Evolutionary conservation across 2,113 vertebrate genomes (phyloP).

Genomic region (Microcebus tavaratra): DNA sequence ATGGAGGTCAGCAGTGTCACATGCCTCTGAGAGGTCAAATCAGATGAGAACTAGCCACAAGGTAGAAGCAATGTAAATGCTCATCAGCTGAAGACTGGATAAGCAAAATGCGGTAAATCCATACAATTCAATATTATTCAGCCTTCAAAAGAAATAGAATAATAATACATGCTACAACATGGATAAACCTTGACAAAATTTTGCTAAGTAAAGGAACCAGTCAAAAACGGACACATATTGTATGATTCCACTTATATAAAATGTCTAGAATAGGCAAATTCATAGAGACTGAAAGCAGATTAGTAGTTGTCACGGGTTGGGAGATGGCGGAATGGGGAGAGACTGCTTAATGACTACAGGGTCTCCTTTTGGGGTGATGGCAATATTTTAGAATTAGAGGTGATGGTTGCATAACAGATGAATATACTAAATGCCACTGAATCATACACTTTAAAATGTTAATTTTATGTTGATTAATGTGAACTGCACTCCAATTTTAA

Average conservation of each 20-base stretch:
- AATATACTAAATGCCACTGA: neutral
- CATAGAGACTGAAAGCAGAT: neutral
- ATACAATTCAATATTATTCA: neutral
- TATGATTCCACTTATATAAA: neutral
- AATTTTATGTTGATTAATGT: constrained; percentile 27
- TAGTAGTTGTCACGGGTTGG: neutral
- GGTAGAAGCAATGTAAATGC: neutral
- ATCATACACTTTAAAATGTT: neutral
- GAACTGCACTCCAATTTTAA: neutral
- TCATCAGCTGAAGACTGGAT: neutral
- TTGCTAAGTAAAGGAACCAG: neutral
- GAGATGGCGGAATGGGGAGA: neutral
- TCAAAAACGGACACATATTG: neutral
- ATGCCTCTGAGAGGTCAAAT: neutral
- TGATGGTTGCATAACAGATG: neutral
- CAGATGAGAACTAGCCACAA: neutral
- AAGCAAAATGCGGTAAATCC: neutral
- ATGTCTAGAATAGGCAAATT: neutral
- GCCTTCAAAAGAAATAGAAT: neutral
- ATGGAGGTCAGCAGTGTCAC: neutral
- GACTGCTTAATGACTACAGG: neutral
- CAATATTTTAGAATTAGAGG: neutral
- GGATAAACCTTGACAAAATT: neutral
- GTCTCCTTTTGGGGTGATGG: neutral
- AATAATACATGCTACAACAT: neutral